Base-by-base conservation (phyloP, 2,113 vertebrate species). In the Paradisaea rubra region DNA sequence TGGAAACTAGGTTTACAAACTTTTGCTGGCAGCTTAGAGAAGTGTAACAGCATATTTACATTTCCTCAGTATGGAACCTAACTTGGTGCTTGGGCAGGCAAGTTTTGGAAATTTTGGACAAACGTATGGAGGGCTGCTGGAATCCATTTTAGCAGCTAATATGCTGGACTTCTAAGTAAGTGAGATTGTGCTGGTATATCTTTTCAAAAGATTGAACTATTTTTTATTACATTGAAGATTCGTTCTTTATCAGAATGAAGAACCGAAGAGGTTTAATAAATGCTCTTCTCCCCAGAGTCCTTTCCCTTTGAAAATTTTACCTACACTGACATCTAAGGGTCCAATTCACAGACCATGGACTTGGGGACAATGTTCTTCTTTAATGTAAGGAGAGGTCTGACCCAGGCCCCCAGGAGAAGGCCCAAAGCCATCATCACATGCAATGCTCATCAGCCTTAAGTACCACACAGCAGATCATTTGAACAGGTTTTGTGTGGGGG, bases 241-340 rank as follows among this genome's bases (percentile, higher is more conserved):
- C 81, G 59, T 68, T 81, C 78, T 81, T 84, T 89, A 54, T 85
- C 76, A 74, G 79, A 90, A 73, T 15, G 79, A 93, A 88, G 89
- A 88, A 65, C 24, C 5, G 27, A 85, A 73, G 79, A 74, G 71
- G n/a, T 88, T 94, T 95, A 94, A 93, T 93, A 93, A 90, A 96
- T 71, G 56, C 41, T 81, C 16, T 74, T 91, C 77, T 86, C 72
- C 81, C 61, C 70, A 20, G 69, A 87, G 73, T 90, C 82, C 52
- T 81, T 85, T 86, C 30, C 44, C 65, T 96, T 83, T 95, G 86
- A 91, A 93, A 78, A 35, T 63, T 81, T 90, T 90, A 77, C 57
- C 88, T 74, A 72, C 49, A 6, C 57, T 65, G 64, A 87, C 87
- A 93, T 89, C 82, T 90, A 64, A 86, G 49, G n/a, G 72, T 66